Base-by-base conservation (phyloP, 2,113 vertebrate genomes). In the Tupaia chinensis region DNA sequence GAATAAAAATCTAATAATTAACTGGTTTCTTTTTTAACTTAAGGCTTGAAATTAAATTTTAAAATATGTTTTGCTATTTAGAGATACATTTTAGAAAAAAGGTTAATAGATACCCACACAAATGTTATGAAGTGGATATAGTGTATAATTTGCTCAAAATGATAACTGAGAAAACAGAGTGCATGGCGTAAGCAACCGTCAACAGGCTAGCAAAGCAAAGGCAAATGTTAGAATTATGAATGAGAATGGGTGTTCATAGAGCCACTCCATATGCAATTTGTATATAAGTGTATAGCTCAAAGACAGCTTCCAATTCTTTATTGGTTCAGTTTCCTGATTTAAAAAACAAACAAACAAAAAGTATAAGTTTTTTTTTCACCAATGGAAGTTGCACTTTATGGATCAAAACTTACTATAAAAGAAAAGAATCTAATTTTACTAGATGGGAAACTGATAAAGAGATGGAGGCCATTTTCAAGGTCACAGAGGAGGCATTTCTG, bases 351-450 rank as follows among this genome's bases (percentile, higher is more conserved):
- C 44, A 44, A 32, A 69, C n/a, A 91, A 73, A 72, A 61, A 0
- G 2, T 17, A 53, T n/a, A 13, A n/a, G 44, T 5, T 44, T 10
- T 25, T 72, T 65, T 73, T 80, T 27, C 34, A 92, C 29, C 80
- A 78, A 1, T 85, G 32, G 54, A 93, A 97, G 83, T 72, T 78
- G 16, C 56, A 69, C 56, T 73, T 96, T 76, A 91, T 14, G 95
- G 53, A 87, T 80, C 70, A 91, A 88, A 96, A 80, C 9, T 56
- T 91, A 78, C 32, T 87, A 10, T 76, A 83, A 97, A 94, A 91
- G 32, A 76, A 94, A 94, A 95, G 23, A 96, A 78, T 63, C 25
- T 94, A 91, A 96, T 96, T 95, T 96, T 96, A 91, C 86, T 89
- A 91, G 34, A 80, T 90, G 72, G 29, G 83, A 87, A 97, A 69